phyloP scores from a whole-genome alignment of 1,140 invertebrate genomes.

The Meloidogyne floridensis region DNA sequence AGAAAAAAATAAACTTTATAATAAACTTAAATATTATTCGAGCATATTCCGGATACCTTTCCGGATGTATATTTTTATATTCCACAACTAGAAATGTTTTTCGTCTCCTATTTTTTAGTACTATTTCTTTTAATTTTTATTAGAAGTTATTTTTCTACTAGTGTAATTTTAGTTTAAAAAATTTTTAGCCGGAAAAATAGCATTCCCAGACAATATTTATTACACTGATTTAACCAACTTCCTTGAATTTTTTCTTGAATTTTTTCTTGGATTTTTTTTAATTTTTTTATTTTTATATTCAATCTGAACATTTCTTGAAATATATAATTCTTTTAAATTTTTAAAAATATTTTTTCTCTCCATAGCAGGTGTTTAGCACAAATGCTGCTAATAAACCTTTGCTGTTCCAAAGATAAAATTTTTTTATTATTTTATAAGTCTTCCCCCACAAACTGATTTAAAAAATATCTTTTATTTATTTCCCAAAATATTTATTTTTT shows the following conservation, averaged over 20 bases:
- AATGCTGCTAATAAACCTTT: background rate
- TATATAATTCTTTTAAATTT: background rate
- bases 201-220: background rate
- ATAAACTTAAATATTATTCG: too few relatives aligned
- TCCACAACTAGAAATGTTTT: too few relatives aligned
- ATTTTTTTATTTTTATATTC: background rate
- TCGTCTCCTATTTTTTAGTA: too few relatives aligned
- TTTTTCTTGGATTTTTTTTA: too few relatives aligned
- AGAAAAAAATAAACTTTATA: too few relatives aligned
- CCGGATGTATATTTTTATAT: too few relatives aligned
- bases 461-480: too few relatives aligned
- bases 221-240: background rate
- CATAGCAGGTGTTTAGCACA: background rate
- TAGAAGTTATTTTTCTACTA: too few relatives aligned
- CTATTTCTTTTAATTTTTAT: too few relatives aligned
- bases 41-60: too few relatives aligned
- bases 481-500: background rate
- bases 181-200: background rate
- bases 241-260: background rate
- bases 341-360: background rate
- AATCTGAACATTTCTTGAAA: background rate
- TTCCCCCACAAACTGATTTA: too few relatives aligned
- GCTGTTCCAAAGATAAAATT: background rate
- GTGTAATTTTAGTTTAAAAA: too few relatives aligned
- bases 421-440: background rate